phyloP scores from a whole-genome alignment of 2,888 invertebrate genomes.

The Tinea trinotella region DNA sequence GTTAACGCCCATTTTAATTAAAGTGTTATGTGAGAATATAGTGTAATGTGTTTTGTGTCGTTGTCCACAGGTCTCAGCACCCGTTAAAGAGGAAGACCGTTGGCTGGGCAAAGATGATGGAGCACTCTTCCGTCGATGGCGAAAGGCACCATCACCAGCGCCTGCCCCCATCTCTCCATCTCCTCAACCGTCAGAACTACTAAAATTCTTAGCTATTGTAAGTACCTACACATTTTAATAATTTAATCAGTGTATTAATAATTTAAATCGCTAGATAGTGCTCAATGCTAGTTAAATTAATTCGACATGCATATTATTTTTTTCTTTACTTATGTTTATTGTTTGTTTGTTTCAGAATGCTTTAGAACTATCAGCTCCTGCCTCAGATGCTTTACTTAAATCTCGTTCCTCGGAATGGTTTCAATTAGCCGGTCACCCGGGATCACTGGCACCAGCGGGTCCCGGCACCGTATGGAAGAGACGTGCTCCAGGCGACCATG shows the following conservation, averaged over 20 bases:
- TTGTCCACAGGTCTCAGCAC: conserved; percentile 66
- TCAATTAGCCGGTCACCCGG: conserved; percentile 93
- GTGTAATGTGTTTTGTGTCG: conserved; percentile 50
- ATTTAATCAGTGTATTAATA: background rate
- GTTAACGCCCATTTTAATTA: background rate
- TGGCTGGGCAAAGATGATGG: conserved; percentile 62
- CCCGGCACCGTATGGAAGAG: conserved; percentile 96
- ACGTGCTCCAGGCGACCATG: conserved; percentile 79
- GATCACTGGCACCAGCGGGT: conserved; percentile 93
- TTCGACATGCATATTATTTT: too few relatives aligned
- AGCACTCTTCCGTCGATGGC: conserved; percentile 61
- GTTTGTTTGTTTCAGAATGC: conserved; percentile 83
- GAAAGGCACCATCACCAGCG: conserved; percentile 43
- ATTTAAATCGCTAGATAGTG: too few relatives aligned
- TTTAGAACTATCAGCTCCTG: conserved; percentile 90
- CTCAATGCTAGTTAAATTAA: too few relatives aligned
- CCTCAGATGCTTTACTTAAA: conserved; percentile 87
- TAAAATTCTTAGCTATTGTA: conserved; percentile 86
- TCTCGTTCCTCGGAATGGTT: conserved; percentile 84
- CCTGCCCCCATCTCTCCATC: conserved; percentile 37
- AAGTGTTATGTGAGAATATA: conserved; percentile 26
- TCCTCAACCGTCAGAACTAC: conserved; percentile 60
- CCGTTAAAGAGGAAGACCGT: conserved; percentile 63
- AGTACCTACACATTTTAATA: conserved; percentile 53
- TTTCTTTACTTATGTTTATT: too few relatives aligned